phyloP scores from a whole-genome alignment of 2,113 vertebrate genomes.

The Trogon surrucura region DNA sequence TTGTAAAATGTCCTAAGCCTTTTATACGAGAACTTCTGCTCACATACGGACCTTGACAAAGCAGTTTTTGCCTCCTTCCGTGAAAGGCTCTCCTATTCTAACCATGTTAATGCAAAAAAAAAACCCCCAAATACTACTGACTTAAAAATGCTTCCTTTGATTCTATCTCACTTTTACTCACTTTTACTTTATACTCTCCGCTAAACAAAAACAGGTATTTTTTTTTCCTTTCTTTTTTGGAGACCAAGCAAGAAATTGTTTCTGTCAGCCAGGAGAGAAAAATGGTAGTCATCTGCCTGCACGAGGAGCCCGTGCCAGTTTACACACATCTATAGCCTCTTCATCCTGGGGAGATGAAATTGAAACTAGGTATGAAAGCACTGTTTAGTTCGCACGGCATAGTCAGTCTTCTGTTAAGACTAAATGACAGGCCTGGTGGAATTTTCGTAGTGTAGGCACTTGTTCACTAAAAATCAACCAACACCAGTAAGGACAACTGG shows the following conservation, averaged over 20 bases:
- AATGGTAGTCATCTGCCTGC: background rate
- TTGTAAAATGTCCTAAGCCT: background rate
- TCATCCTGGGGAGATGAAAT: background rate
- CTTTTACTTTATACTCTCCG: background rate
- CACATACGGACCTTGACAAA: slow-evolving; percentile 14
- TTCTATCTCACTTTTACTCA: background rate
- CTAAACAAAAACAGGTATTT: background rate
- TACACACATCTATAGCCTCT: background rate
- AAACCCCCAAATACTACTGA: background rate
- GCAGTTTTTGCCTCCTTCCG: background rate
- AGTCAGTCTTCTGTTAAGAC: background rate
- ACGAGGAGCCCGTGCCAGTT: background rate
- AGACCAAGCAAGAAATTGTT: background rate
- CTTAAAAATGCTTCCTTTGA: background rate
- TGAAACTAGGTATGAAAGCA: background rate
- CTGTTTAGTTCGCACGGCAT: rapidly evolving
- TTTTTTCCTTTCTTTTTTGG: background rate
- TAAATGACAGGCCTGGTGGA: too few species aligned
- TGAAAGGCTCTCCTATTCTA: background rate
- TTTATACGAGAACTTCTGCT: slow-evolving; percentile 1
- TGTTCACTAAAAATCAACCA: background rate
- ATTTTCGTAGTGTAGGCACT: background rate
- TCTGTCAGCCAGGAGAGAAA: background rate
- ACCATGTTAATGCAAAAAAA: background rate
- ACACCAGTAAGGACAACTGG: background rate